Evolutionary conservation across 2,797 vertebrate genomes (phyloP).

Genomic region (Sciurus carolinensis): DNA sequence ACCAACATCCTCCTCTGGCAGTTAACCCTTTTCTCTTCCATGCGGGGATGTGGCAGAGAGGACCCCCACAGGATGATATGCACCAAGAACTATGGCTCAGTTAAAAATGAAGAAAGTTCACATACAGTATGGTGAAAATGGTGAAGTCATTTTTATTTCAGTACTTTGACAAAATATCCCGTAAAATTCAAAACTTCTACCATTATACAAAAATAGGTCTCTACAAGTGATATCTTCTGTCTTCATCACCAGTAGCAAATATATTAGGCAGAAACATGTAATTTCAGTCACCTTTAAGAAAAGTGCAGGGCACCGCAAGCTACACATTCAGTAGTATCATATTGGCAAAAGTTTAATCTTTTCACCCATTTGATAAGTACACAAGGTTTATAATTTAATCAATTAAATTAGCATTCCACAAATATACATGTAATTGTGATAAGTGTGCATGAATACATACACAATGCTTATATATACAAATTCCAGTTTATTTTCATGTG

Average conservation of each 20-base stretch:
- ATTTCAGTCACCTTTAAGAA: constrained; percentile 94
- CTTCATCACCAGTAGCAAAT: constrained; percentile 92
- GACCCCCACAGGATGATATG: background rate
- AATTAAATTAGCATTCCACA: constrained; percentile 99
- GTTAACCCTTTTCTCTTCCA: no score
- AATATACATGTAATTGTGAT: constrained; percentile 94
- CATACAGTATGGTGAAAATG: constrained; percentile 90
- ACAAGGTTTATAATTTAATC: constrained; percentile 96
- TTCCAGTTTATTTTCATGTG: constrained; percentile 90
- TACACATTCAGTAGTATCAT: constrained; percentile 88
- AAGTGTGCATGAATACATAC: constrained; percentile 90
- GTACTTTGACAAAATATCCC: constrained; percentile 99
- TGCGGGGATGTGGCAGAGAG: no score
- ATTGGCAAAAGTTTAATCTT: constrained; percentile 87
- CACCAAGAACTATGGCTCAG: background rate
- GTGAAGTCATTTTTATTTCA: constrained; percentile 97
- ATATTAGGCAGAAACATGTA: constrained; percentile 93
- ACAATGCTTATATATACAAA: constrained; percentile 93
- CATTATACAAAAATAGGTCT: constrained; percentile 99
- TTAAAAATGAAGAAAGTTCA: constrained; percentile 72
- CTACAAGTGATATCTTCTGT: constrained; percentile 95
- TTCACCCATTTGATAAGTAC: constrained; percentile 93
- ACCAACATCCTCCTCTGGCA: no score
- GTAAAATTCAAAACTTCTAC: constrained; percentile 98
- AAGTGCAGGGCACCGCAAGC: constrained; percentile 91